Base-by-base conservation (phyloP, 2,888 invertebrate species). In the Drosophila lacicola region DNA sequence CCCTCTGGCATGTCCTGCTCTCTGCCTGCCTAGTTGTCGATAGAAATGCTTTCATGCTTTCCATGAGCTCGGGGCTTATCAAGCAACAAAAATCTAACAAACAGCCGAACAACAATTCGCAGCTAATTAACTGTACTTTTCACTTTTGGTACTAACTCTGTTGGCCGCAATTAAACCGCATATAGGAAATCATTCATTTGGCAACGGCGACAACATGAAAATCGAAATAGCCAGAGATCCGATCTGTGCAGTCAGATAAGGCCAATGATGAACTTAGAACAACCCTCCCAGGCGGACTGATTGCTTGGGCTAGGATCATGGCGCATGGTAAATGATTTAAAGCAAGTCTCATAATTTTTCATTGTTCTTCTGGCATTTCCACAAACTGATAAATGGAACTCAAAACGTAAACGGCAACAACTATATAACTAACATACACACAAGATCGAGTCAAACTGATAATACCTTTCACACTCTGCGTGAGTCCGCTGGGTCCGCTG, bases 151-250 rank as follows among this genome's bases (percentile, higher is more conserved):
- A 19, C 62, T 55, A 71, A 49, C 53, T 61, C 68, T 55, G 56
- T 64, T 63, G 65, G 72, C 82, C 80, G 80, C 89, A 90, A 90
- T 90, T 88, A 87, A 90, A 87, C 90, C 89, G 72, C 90, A 90
- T 76, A 83, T 71, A 80, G 75, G 65, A 84, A 81, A 78, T 74
- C 82, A 85, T 79, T 82, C 81, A 74, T 70, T 88, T 78, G 79
- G 74, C 81, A 78, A 88, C 74, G 58, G 47, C 57, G 64, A 76
- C 72, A 61, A 75, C 68, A 58, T 51, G 62, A 68, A 73, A 64
- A 85, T 71, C 67, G 55, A 25, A 56, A 64, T 67, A 70, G 60
- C 54, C 62, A 46, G 36, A 63, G 50, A 64, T 64, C 3, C 37
- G 73, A 86, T 78, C 71, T 33, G 50, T 50, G 36, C 21, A 4